Conservation (phyloP, 2,113 vertebrate species). For the Sterna hirundo region DNA sequence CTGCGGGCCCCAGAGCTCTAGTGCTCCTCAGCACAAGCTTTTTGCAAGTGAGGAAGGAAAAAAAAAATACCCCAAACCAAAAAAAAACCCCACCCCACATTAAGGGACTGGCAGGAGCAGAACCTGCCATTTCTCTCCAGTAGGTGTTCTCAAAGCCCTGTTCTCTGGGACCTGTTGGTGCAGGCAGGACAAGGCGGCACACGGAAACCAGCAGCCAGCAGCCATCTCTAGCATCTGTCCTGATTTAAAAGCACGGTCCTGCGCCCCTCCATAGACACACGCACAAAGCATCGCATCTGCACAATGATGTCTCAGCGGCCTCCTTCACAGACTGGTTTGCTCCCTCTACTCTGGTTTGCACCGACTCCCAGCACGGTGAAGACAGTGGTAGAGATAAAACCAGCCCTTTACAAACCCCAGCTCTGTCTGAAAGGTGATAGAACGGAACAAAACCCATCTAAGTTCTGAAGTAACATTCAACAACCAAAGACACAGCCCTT, state of each 20-base stretch:
- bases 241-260: background rate
- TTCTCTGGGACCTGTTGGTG: background rate
- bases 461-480: background rate
- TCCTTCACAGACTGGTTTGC: background rate
- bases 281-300: background rate
- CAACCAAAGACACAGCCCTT: background rate
- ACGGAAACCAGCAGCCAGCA: background rate
- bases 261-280: background rate
- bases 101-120: background rate
- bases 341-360: background rate
- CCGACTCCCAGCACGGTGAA: fast-evolving
- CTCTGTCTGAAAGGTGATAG: background rate
- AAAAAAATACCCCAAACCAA: background rate
- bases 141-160: background rate
- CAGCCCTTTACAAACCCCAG: background rate
- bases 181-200: background rate
- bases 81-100: background rate
- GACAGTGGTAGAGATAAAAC: background rate
- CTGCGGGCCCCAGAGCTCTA: background rate
- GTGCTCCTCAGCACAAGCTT: background rate
- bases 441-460: background rate
- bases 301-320: background rate
- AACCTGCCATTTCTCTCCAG: background rate
- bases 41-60: background rate
- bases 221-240: background rate